Conservation (phyloP, 2,113 vertebrate species). For the Paramormyrops kingsleyae region DNA sequence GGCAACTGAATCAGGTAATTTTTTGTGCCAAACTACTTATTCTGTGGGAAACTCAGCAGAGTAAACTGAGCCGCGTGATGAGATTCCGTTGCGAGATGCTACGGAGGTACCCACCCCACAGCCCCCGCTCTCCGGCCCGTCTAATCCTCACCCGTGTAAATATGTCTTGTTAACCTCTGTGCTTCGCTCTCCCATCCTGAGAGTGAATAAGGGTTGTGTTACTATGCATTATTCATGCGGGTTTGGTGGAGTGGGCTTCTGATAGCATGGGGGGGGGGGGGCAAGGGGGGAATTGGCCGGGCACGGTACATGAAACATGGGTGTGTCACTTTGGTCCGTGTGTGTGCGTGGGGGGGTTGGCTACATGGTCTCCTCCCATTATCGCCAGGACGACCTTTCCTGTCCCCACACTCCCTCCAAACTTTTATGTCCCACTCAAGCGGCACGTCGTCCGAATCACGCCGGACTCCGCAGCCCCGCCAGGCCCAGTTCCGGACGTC, state of each 20-base stretch:
- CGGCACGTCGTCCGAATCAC: neutral
- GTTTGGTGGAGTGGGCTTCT: neutral
- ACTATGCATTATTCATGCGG: conserved; percentile 20
- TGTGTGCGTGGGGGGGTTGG: neutral
- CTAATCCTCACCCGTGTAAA: conserved; percentile 12
- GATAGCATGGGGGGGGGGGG: neutral
- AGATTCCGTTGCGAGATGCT: neutral
- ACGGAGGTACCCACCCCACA: neutral
- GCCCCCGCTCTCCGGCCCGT: neutral
- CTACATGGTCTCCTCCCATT: neutral
- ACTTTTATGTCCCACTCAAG: neutral
- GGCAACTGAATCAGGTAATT: neutral
- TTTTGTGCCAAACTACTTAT: neutral
- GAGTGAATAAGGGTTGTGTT: conserved; percentile 16
- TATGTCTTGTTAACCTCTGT: conserved; percentile 17
- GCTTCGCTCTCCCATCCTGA: neutral
- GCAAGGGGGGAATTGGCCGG: neutral
- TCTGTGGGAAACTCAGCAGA: neutral
- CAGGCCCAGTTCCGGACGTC: neutral
- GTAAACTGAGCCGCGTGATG: neutral
- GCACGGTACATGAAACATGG: neutral
- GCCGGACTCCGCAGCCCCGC: neutral
- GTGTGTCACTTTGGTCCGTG: neutral
- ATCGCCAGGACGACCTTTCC: neutral
- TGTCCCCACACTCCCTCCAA: neutral